Conservation (phyloP, 53 echinoderm and acorn worm genomes). For the Actinopyga echinites region DNA sequence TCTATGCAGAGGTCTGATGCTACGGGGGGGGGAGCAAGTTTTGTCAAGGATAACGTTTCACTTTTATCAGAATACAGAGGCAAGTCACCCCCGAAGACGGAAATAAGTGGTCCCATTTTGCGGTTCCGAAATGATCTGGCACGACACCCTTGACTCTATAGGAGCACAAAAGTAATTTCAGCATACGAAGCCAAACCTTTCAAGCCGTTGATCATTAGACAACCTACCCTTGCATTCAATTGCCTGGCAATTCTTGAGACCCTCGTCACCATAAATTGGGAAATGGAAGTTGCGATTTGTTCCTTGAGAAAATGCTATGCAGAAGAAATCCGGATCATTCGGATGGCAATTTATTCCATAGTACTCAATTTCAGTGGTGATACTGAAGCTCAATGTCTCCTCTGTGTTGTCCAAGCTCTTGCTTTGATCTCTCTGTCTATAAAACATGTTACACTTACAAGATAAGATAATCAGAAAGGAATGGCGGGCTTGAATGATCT, state of each 20-base stretch:
- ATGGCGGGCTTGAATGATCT: no score
- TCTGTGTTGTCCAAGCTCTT: slow-evolving; percentile 33
- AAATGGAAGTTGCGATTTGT: slow-evolving; percentile 13
- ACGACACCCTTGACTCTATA: no score
- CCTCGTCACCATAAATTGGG: slow-evolving; percentile 22
- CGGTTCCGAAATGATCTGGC: no score
- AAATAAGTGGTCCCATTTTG: no score
- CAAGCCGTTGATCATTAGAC: not conserved
- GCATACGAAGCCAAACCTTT: no score
- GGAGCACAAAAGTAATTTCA: no score
- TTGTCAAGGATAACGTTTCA: no score
- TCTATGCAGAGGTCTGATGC: no score
- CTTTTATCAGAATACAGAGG: no score
- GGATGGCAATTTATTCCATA: slow-evolving; percentile 24
- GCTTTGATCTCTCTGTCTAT: slow-evolving; percentile 3
- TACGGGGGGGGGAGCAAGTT: no score
- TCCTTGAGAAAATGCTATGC: slow-evolving; percentile 10
- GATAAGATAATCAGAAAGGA: not conserved
- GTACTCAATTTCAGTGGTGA: slow-evolving; percentile 12
- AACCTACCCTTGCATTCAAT: slow-evolving; percentile 35
- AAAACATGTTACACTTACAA: not conserved
- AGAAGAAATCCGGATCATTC: slow-evolving; percentile 9
- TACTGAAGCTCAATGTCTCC: slow-evolving; percentile 7
- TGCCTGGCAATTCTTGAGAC: slow-evolving; percentile 12
- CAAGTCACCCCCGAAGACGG: no score